Conservation (phyloP, 2,797 vertebrate species). For the Poecilia velifera region DNA sequence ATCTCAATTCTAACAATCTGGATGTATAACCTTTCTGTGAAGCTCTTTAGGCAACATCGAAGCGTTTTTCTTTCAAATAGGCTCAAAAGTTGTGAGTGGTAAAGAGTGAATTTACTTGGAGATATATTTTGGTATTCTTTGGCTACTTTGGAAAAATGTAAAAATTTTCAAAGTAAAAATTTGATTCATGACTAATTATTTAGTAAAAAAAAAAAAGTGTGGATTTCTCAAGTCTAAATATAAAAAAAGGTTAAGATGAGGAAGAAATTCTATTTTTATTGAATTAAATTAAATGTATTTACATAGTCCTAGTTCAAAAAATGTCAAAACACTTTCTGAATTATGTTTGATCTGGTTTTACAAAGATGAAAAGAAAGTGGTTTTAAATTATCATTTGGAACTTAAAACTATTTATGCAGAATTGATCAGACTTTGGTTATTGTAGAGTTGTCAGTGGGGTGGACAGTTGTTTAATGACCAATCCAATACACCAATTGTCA, state of each 20-base stretch:
- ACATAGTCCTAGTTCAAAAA: not conserved
- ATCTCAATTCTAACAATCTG: not conserved
- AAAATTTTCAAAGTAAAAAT: too few relatives aligned
- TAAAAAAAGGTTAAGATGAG: not conserved
- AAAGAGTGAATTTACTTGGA: not conserved
- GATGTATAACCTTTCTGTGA: not conserved
- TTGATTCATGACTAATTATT: too few relatives aligned
- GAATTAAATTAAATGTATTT: not conserved
- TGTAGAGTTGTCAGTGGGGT: not conserved
- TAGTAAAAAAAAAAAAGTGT: not conserved
- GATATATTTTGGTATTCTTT: not conserved
- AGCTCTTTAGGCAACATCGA: not conserved
- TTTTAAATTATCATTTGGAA: not conserved
- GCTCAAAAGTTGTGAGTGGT: too few relatives aligned
- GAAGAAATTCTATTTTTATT: not conserved
- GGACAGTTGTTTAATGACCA: not conserved
- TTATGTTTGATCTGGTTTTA: not conserved
- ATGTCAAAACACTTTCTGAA: not conserved
- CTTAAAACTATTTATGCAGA: not conserved
- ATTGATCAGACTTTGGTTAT: not conserved
- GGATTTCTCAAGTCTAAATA: not conserved
- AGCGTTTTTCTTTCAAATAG: not conserved
- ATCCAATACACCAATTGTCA: not conserved
- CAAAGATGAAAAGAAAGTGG: not conserved
- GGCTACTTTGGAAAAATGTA: not conserved